Evolutionary conservation across 2,888 invertebrate genomes (phyloP).

Genomic region (Onchidella celtica): DNA sequence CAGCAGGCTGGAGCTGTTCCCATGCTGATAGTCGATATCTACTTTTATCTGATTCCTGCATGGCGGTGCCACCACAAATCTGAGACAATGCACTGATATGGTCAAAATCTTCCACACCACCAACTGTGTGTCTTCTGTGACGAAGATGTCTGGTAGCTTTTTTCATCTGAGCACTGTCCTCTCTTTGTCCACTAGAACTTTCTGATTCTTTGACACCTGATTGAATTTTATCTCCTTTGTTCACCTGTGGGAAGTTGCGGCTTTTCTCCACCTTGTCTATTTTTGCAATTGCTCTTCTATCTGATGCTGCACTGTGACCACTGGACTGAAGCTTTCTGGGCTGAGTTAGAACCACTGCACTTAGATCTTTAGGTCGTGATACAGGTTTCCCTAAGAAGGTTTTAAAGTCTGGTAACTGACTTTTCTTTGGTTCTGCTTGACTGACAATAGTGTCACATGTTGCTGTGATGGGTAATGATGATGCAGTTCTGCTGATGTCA

Average conservation of each 20-base stretch:
- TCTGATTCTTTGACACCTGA: slow-evolving; percentile 21
- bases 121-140: slow-evolving; percentile 91
- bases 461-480: slow-evolving; percentile 25
- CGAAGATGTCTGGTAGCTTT: slow-evolving; percentile 37
- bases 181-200: slow-evolving; percentile 36
- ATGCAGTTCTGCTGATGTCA: slow-evolving; percentile 35
- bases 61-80: slow-evolving; percentile 47
- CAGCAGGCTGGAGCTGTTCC: slow-evolving; percentile 77
- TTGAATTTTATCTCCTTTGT: slow-evolving; percentile 21
- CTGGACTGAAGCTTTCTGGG: slow-evolving; percentile 49
- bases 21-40: slow-evolving; percentile 69
- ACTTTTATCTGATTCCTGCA: background rate
- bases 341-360: slow-evolving; percentile 50
- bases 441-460: background rate
- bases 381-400: slow-evolving; percentile 33
- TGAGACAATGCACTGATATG: slow-evolving; percentile 81
- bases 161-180: slow-evolving; percentile 53
- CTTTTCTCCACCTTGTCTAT: slow-evolving; percentile 67
- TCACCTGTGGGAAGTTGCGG: slow-evolving; percentile 16
- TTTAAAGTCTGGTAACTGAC: slow-evolving; percentile 46
- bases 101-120: slow-evolving; percentile 93
- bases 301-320: background rate
- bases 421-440: background rate
- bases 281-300: slow-evolving; percentile 55
- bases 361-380: background rate